Base-by-base conservation (phyloP, 2,888 invertebrate genomes). In the Abscondita cerata region DNA sequence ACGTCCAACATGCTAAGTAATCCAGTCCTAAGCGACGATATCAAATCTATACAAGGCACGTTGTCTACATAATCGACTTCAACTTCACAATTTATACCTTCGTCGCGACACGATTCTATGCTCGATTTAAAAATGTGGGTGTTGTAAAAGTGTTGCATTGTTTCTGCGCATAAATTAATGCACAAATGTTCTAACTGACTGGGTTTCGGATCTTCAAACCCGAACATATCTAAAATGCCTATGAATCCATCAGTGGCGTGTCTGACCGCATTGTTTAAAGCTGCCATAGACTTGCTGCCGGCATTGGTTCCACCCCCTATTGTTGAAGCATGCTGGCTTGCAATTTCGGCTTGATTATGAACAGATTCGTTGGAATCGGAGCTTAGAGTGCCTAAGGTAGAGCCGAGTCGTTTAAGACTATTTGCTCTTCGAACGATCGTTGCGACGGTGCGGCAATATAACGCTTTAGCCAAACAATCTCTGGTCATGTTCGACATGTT, bases 101-200 rank as follows among this genome's bases (percentile, higher is more conserved):
- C 96, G 79, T 96, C 96, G 65, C 94, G 86, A 75, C 96, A 95
- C 54, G 96, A 94, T 82, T 96, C 96, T 67, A 94, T 92, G 69
- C 93, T 91, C 16, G 94, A 93, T 81, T 96, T 96, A 82, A 97
- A 96, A 72, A 96, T 95, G 81, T 96, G 96, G 54, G 96, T 96
- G 81, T 96, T 97, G 84, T 96, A 97, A 81, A 96, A 96, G 81
- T 96, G 96, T 80, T 97, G 96, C 94, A 97, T 95, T 31, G 96
- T 96, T 83, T 97, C 97, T 0, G 96, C 95, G 81, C 96, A 96
- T 64, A 97, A 83, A 82, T 97, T 97, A 73, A 95, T 95, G 82
- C 96, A 96, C 62, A 97, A 83, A 79, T 96, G 96, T 80, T 97
- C 96, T 71, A 97, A 83, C 70, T 93, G 93, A 72, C 93, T 91